Evolutionary conservation across 1,140 invertebrate species (phyloP), one percentile per base, ranked within the genome.

Genomic region (Laupala kohalensis): DNA sequence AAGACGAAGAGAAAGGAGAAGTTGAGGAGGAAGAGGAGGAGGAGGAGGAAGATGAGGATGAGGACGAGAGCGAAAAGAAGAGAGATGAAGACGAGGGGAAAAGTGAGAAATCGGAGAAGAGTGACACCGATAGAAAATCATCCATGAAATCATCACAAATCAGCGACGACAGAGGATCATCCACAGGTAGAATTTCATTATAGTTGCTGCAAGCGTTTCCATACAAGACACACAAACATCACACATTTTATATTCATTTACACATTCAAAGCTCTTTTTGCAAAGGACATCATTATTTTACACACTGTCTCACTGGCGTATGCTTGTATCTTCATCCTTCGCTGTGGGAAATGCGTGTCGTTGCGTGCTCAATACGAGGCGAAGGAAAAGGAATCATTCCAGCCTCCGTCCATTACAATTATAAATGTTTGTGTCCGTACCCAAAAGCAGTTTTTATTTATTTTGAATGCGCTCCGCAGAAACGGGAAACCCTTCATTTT

Each of bases 11-110:
- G 13, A 53, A n/a, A 6, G 25, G 15, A 27, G 13, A 66, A 5
- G 27, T 26, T n/a, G n/a, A n/a, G n/a, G n/a, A n/a, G n/a, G n/a
- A n/a, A 24, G 25, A 26, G n/a, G 25, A 1, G 13, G 65, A 19
- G 12, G 27, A 66, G 25, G 25, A 6, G 25, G 25, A 66, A 25
- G 25, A 5, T 26, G 24, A 0, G 25, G 65, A 12, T 26, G 65
- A 26, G 27, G 25, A 26, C 25, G 27, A 66, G 19, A 26, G 67
- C 64, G 5, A 5, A 13, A 77, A 73, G 71, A 77, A 73, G 37
- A 76, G 77, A 72, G 70, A 72, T n/a, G 71, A 26, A 25, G 77
- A 77, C 67, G 74, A 65, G 12, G 73, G 74, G n/a, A 74, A 74
- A 37, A 75, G 37, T 67, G 74, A 75, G 64, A 76, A 74, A 29